Evolutionary conservation across 2,797 vertebrate species (phyloP), one percentile per base, ranked within the genome.

Genomic region (Pagetopsis macropterus): DNA sequence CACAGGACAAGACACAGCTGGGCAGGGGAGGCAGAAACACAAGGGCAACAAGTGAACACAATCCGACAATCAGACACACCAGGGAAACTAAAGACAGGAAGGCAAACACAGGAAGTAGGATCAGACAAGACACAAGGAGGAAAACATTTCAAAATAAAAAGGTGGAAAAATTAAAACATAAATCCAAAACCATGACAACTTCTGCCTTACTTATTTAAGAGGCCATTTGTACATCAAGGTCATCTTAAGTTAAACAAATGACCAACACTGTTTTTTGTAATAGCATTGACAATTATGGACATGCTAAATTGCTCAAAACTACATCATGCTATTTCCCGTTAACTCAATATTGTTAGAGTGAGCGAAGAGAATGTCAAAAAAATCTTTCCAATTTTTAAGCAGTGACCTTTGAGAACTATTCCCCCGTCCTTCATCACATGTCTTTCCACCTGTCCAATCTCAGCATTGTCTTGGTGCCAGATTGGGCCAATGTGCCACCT

Each of bases 381-480:
- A 16, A 65, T 55, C 19, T 31, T 37, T 43, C 17, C 44, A 1
- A n/a, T 19, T 75, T 37, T 68, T 67, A 65, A 55, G 41, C 19
- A 11, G 43, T 40, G 48, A 31, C 75, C 76, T 65, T 54, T 17
- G 57, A 44, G 57, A 52, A 6, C 3, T n/a, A 6, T 23, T 54
- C 43, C 57, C 46, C 2, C 1, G 4, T 33, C 31, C 62, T 59
- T 58, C 10, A 1, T 33, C 61, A 43, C 46, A 49, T 50, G 49
- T 84, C 63, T 62, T n/a, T 59, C 75, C 71, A 82, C 80, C 75
- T 81, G 78, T 73, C 80, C 60, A 54, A 61, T 63, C 56, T 61
- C 59, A 43, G 46, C 55, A 55, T 70, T 43, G 66, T 83, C 76
- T 67, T 11, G 60, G 65, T 71, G 75, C 84, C 78, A 72, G 58